These are phyloP conservation scores for Arbacia lixula DNA, from an alignment of 53 echinoderm and acorn worm genomes.

Conservation along the genomic window DNA sequence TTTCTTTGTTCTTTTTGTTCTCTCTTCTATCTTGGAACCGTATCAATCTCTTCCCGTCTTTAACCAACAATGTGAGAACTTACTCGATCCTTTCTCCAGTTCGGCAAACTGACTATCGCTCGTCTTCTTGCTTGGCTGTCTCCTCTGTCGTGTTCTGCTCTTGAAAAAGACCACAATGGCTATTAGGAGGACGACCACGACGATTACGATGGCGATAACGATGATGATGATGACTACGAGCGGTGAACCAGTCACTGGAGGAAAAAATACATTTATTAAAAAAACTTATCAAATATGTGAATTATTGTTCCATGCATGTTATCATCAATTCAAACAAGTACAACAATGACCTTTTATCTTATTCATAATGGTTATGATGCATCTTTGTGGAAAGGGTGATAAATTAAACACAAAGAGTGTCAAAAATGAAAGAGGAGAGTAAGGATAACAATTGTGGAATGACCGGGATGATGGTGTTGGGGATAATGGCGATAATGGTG, in stretches of 20 bases:
- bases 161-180: constrained; percentile 14
- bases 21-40: no score
- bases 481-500: background rate
- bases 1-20: no score
- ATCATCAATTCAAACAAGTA: no score
- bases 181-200: constrained; percentile 3
- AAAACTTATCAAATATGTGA: background rate
- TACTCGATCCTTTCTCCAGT: constrained; percentile 11
- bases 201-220: constrained; percentile 12
- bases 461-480: background rate
- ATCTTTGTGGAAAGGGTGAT: no score
- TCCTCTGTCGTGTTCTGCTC: constrained; percentile 5
- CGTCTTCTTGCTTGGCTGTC: background rate
- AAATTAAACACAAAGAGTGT: no score
- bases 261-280: background rate
- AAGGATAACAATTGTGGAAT: background rate
- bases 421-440: no score
- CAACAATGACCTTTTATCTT: no score
- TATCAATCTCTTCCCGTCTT: no score
- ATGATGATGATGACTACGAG: constrained; percentile 39
- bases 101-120: background rate
- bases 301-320: background rate
- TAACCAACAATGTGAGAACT: no score
- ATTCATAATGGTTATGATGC: no score
- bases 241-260: constrained; percentile 17